phyloP scores from a whole-genome alignment of 2,888 invertebrate genomes.

The Teleogryllus oceanicus region DNA sequence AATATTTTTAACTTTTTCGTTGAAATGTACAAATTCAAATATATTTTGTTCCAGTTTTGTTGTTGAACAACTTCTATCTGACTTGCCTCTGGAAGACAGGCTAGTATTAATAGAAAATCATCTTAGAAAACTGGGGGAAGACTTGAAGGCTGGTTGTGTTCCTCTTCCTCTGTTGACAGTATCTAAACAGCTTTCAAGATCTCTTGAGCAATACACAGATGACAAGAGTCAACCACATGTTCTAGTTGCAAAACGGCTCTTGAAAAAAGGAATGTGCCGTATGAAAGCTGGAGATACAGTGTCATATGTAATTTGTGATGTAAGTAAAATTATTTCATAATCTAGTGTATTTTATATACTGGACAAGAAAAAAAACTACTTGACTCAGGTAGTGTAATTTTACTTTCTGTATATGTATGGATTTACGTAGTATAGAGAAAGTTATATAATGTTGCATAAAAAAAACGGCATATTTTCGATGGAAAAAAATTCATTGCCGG shows the following conservation, averaged over 20 bases:
- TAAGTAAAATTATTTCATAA: slow-evolving; percentile 36
- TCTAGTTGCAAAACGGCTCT: slow-evolving; percentile 84
- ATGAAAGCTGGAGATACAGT: slow-evolving; percentile 78
- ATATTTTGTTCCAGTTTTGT: slow-evolving; percentile 56
- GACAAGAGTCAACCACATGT: slow-evolving; percentile 82
- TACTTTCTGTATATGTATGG: no score
- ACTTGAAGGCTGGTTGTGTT: slow-evolving; percentile 66
- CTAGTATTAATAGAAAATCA: slow-evolving; percentile 79
- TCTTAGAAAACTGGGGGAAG: slow-evolving; percentile 70
- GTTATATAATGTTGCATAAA: no score
- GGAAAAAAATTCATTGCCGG: no score
- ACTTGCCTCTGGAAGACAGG: slow-evolving; percentile 76
- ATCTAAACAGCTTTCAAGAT: slow-evolving; percentile 92
- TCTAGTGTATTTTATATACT: no score
- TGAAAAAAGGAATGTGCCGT: slow-evolving; percentile 65
- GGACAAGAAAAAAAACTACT: no score
- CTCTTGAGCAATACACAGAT: slow-evolving; percentile 88
- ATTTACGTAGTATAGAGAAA: no score
- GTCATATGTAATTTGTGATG: slow-evolving; percentile 89
- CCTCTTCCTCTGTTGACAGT: slow-evolving; percentile 77
- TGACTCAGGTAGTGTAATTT: no score
- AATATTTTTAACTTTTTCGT: no score
- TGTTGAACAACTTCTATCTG: slow-evolving; percentile 76
- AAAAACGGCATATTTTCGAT: no score
- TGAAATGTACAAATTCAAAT: not conserved